phyloP scores from a whole-genome alignment of 2,797 vertebrate species.

The Anabas testudineus region DNA sequence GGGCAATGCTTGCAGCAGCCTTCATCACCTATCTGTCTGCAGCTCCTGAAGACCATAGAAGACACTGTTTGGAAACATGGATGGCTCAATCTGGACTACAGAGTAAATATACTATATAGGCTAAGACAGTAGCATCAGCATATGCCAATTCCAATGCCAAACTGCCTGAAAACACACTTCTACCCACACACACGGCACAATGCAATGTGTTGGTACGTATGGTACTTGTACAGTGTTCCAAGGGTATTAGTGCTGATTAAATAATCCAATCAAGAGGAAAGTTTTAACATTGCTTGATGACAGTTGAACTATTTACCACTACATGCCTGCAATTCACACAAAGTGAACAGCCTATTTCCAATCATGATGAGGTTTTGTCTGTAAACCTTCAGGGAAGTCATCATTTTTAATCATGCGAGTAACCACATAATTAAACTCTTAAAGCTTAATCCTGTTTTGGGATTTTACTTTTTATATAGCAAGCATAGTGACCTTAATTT shows the following conservation, averaged over 20 bases:
- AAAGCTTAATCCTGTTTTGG: slow-evolving; percentile 1
- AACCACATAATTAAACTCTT: neutral
- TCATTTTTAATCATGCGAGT: neutral
- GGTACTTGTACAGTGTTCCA: neutral
- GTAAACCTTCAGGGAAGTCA: neutral
- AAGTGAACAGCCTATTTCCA: neutral
- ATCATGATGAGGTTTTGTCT: slow-evolving; percentile 8
- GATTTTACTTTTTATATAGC: no score
- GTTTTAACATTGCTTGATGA: neutral
- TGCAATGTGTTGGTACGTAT: slow-evolving; percentile 1
- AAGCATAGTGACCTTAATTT: neutral
- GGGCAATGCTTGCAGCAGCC: slow-evolving; percentile 92
- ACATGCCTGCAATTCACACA: neutral
- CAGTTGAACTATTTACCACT: neutral
- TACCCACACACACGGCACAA: slow-evolving; percentile 21
- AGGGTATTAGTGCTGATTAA: neutral
- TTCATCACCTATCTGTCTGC: slow-evolving; percentile 97
- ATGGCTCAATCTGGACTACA: slow-evolving; percentile 90
- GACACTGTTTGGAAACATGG: slow-evolving; percentile 90
- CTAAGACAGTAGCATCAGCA: slow-evolving; percentile 14
- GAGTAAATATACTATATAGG: slow-evolving; percentile 81
- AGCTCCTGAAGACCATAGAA: slow-evolving; percentile 91
- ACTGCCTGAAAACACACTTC: slow-evolving; percentile 1
- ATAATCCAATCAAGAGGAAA: neutral
- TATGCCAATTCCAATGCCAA: slow-evolving; percentile 24